Conservation (phyloP, 2,113 vertebrate genomes). For the Fulmarus glacialis region DNA sequence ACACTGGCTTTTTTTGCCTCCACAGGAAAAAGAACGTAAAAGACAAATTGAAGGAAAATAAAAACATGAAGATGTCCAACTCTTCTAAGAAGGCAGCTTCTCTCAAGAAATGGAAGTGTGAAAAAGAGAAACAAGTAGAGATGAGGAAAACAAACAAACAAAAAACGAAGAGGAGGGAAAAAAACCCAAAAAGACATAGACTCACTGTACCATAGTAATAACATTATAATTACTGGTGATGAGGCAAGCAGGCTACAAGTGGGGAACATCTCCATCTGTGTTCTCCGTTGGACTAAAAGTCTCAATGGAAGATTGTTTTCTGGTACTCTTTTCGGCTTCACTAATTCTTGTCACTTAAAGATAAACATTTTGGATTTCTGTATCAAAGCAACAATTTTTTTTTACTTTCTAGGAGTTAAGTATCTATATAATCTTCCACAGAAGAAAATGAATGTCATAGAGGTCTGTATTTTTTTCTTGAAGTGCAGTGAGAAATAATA, state of each 20-base stretch:
- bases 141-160: conserved; percentile 12
- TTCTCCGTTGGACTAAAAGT: conserved; percentile 44
- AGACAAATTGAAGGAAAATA: not conserved
- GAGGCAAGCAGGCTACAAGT: conserved; percentile 61
- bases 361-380: conserved; percentile 43
- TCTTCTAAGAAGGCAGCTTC: conserved; percentile 8
- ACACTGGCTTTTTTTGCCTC: conserved; percentile 52
- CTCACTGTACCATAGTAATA: conserved; percentile 54
- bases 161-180: not conserved
- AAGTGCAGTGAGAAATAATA: not conserved
- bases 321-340: conserved; percentile 52
- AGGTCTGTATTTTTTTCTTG: not conserved
- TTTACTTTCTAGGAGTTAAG: not conserved
- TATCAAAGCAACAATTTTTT: conserved; percentile 36
- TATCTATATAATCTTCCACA: not conserved
- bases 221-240: conserved; percentile 58
- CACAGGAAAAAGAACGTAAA: not conserved
- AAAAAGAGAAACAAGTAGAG: not conserved
- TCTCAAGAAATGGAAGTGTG: not conserved
- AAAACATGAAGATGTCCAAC: conserved; percentile 26
- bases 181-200: conserved; percentile 14
- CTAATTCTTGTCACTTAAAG: conserved; percentile 59
- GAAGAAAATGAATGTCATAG: not conserved
- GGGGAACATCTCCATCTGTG: conserved; percentile 51
- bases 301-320: conserved; percentile 44